phyloP scores from a whole-genome alignment of 1,140 invertebrate species.

The Ptiloglossa arizonensis region DNA sequence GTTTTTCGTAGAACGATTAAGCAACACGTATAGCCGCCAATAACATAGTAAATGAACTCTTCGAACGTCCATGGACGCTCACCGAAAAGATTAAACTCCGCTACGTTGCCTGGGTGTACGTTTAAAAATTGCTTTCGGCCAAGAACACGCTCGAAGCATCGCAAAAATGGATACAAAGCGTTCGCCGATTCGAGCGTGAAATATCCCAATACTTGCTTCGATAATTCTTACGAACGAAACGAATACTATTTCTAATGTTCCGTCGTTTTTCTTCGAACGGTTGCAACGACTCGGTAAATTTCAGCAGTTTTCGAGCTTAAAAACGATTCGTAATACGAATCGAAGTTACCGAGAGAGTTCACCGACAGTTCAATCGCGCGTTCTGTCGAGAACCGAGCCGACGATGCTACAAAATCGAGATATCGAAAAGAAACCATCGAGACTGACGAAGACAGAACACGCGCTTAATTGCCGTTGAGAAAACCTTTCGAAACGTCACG shows the following conservation, averaged over 20 bases:
- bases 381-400: neutral
- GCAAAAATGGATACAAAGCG: too few species aligned
- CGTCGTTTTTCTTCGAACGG: neutral
- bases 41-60: too few species aligned
- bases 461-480: slow-evolving; percentile 46
- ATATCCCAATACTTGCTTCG: too few species aligned
- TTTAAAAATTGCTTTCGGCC: too few species aligned
- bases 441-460: slow-evolving; percentile 2
- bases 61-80: too few species aligned
- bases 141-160: too few species aligned
- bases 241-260: neutral
- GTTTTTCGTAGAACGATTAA: too few species aligned
- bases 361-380: neutral
- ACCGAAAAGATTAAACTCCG: too few species aligned
- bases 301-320: neutral
- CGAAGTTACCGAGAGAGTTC: neutral
- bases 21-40: too few species aligned
- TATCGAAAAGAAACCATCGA: neutral
- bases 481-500: slow-evolving; percentile 37
- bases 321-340: slow-evolving; percentile 8
- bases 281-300: neutral
- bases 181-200: too few species aligned
- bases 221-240: neutral
- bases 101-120: too few species aligned
- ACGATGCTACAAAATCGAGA: neutral